A percentile compares a stretch with the other conserved stretches of the same genome.
These are phyloP conservation scores for Saccostrea echinata DNA, from an alignment of 1,140 invertebrate species.

Conservation along the genomic window DNA sequence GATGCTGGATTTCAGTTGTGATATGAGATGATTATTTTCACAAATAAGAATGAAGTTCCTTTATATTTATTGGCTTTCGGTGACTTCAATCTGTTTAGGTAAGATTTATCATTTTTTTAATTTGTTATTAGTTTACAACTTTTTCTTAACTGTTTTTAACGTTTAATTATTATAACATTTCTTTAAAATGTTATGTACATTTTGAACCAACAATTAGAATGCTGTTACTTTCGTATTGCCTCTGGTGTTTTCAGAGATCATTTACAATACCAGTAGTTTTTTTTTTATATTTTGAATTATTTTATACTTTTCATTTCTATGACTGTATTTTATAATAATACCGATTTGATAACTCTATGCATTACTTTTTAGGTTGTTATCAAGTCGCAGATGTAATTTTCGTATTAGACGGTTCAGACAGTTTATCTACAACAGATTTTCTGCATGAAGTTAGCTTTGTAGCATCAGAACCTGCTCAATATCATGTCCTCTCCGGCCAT, in stretches of 20 bases:
- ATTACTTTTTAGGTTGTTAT: neutral
- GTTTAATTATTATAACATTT: too few relatives aligned
- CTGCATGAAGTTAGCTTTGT: conserved; percentile 14
- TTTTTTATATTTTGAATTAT: too few relatives aligned
- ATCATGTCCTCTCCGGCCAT: neutral
- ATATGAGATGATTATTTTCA: conserved; percentile 9
- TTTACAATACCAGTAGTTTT: too few relatives aligned
- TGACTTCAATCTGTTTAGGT: neutral
- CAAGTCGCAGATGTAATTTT: conserved; percentile 1
- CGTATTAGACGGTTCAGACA: conserved; percentile 12
- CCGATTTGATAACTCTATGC: neutral
- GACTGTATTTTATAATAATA: neutral
- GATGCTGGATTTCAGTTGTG: neutral
- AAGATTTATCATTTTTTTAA: neutral
- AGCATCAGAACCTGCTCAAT: neutral
- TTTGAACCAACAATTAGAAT: too few relatives aligned
- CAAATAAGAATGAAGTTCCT: neutral
- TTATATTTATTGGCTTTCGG: neutral
- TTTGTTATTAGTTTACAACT: neutral
- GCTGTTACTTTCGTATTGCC: too few relatives aligned
- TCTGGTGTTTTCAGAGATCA: too few relatives aligned
- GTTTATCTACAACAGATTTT: neutral
- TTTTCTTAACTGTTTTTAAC: too few relatives aligned
- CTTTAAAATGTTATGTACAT: too few relatives aligned
- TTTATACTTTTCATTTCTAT: too few relatives aligned